Conservation (phyloP, 2,888 invertebrate species). For the Caenorhabditis angaria region DNA sequence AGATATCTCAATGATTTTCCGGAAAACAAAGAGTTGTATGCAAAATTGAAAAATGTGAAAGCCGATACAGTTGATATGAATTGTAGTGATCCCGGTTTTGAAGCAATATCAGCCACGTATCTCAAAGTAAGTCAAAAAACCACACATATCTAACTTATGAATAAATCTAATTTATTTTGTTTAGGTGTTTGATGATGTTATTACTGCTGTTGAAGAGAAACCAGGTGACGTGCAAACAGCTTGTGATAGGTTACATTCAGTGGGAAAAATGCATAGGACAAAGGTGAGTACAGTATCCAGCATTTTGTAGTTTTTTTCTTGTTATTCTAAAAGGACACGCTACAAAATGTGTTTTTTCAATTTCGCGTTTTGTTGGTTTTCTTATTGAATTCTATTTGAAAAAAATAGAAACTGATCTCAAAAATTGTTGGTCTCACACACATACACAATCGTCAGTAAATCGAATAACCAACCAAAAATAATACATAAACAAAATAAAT, state of each 20-base stretch:
- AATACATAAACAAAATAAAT: neutral
- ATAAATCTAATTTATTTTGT: conserved; percentile 3
- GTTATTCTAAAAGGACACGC: too few species aligned
- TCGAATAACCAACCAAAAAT: too few species aligned
- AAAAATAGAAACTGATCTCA: too few species aligned
- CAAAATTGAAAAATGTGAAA: conserved; percentile 61
- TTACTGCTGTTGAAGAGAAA: conserved; percentile 67
- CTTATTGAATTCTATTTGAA: too few species aligned
- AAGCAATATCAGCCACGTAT: conserved; percentile 60
- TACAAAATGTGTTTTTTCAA: too few species aligned
- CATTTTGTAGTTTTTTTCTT: too few species aligned
- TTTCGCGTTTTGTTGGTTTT: too few species aligned
- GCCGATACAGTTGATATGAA: conserved; percentile 47
- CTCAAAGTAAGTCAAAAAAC: conserved; percentile 52
- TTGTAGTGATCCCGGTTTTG: conserved; percentile 60
- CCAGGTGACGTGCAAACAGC: conserved; percentile 67
- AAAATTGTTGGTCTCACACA: too few species aligned
- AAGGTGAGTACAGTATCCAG: conserved; percentile 60
- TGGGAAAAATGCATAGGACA: conserved; percentile 70
- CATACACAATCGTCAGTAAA: too few species aligned
- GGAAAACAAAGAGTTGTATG: conserved; percentile 57
- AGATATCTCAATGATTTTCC: conserved; percentile 66
- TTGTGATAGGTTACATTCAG: conserved; percentile 58
- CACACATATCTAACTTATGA: neutral
- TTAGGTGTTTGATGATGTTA: conserved; percentile 71